Conservation (phyloP, 2,888 invertebrate species). For the Harpalus rubripes region DNA sequence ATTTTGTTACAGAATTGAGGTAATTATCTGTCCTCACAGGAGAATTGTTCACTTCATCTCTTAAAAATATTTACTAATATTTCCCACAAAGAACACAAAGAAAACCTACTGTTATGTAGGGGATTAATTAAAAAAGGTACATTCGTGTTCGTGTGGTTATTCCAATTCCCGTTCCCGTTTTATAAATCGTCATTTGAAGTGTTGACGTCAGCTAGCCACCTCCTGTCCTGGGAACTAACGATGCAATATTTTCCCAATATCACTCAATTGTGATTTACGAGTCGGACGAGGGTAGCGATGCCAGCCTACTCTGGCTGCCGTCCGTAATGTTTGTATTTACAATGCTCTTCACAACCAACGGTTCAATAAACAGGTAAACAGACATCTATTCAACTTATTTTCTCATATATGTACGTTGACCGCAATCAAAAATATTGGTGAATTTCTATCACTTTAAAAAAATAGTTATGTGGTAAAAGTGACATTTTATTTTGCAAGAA, state of each 20-base stretch:
- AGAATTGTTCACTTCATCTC: constrained; percentile 2
- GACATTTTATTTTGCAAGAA: too few relatives aligned
- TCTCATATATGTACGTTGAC: constrained; percentile 33
- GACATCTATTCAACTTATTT: constrained; percentile 48
- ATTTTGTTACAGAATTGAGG: too few relatives aligned
- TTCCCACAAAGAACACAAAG: not conserved
- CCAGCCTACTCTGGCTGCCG: not conserved
- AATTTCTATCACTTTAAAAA: constrained; percentile 20
- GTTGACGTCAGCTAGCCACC: constrained; percentile 46
- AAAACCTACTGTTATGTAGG: not conserved
- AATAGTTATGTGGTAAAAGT: too few relatives aligned
- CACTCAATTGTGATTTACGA: constrained; percentile 57
- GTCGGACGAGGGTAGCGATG: not conserved
- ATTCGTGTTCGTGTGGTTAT: constrained; percentile 7
- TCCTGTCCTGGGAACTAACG: constrained; percentile 41
- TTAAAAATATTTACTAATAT: constrained; percentile 4
- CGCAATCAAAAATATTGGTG: constrained; percentile 19
- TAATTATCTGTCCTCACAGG: not conserved
- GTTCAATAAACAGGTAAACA: constrained; percentile 46
- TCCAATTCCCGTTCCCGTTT: constrained; percentile 37
- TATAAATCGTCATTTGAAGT: constrained; percentile 61
- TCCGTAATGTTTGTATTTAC: constrained; percentile 55
- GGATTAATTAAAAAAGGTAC: constrained; percentile 57
- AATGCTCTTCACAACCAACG: constrained; percentile 57
- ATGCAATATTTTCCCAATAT: constrained; percentile 58